These are phyloP conservation scores for Rhingia campestris DNA, from an alignment of 2,888 invertebrate genomes.

Conservation along the genomic window DNA sequence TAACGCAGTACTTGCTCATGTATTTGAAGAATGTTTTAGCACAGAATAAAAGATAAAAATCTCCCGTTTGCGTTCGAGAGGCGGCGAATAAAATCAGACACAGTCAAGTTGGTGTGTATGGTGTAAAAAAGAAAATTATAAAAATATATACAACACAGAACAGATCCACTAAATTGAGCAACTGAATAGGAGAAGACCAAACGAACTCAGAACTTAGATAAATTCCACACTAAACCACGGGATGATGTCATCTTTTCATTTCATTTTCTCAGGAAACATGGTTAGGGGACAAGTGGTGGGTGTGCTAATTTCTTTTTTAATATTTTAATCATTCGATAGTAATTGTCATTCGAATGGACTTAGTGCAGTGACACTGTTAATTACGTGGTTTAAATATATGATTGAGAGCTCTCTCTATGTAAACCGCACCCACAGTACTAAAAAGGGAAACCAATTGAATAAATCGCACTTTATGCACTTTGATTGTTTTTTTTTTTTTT, in stretches of 20 bases:
- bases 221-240: constrained; percentile 50
- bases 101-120: background rate
- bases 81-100: background rate
- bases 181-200: constrained; percentile 28
- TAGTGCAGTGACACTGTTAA: constrained; percentile 34
- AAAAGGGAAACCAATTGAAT: background rate
- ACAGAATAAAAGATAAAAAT: constrained; percentile 10
- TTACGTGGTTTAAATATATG: constrained; percentile 5
- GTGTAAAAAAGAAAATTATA: constrained; percentile 37
- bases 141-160: constrained; percentile 28
- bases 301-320: constrained; percentile 37
- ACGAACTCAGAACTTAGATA: constrained; percentile 29
- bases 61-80: background rate
- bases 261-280: constrained; percentile 19
- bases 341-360: constrained; percentile 11
- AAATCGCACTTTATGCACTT: constrained; percentile 22
- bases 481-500: background rate
- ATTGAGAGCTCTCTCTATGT: constrained; percentile 17
- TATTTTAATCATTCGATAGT: constrained; percentile 15
- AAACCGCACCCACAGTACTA: constrained; percentile 53
- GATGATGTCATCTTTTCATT: constrained; percentile 70
- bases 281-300: background rate
- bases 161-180: constrained; percentile 43
- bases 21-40: constrained; percentile 33
- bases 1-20: constrained; percentile 13